phyloP scores from a whole-genome alignment of 1,140 invertebrate genomes.

The Ericerus pela region DNA sequence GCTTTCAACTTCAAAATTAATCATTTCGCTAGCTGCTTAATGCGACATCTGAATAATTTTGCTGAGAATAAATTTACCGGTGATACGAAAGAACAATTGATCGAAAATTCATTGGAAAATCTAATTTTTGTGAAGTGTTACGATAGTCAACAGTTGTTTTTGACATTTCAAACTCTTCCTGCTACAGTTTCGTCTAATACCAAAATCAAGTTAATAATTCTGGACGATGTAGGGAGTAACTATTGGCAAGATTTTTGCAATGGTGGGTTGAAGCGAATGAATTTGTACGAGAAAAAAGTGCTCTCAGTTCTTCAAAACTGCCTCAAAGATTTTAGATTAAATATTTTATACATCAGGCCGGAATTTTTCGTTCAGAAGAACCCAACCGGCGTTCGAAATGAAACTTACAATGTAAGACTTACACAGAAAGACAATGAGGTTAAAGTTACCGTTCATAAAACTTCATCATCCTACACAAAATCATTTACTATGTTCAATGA shows the following conservation, averaged over 20 bases:
- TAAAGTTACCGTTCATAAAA: too few relatives aligned
- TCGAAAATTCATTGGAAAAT: neutral
- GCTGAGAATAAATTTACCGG: neutral
- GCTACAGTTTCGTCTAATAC: neutral
- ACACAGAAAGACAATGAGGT: too few relatives aligned
- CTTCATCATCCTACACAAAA: too few relatives aligned
- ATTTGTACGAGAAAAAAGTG: neutral
- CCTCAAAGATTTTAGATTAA: neutral
- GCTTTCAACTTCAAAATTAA: neutral
- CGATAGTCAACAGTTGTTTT: neutral
- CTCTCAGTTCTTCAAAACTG: neutral
- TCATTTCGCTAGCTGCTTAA: neutral
- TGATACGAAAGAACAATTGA: neutral
- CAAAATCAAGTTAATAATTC: neutral
- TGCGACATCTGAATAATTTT: neutral
- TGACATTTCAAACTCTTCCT: neutral
- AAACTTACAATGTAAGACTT: too few relatives aligned
- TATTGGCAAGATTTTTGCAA: slow-evolving; percentile 6
- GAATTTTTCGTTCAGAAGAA: neutral
- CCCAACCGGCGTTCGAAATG: too few relatives aligned
- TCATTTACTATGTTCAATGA: too few relatives aligned
- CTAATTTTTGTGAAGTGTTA: neutral
- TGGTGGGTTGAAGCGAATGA: neutral
- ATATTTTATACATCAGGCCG: neutral
- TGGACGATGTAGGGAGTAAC: neutral